Evolutionary conservation across 2,797 vertebrate genomes (phyloP).

Genomic region (Tachyglossus aculeatus): DNA sequence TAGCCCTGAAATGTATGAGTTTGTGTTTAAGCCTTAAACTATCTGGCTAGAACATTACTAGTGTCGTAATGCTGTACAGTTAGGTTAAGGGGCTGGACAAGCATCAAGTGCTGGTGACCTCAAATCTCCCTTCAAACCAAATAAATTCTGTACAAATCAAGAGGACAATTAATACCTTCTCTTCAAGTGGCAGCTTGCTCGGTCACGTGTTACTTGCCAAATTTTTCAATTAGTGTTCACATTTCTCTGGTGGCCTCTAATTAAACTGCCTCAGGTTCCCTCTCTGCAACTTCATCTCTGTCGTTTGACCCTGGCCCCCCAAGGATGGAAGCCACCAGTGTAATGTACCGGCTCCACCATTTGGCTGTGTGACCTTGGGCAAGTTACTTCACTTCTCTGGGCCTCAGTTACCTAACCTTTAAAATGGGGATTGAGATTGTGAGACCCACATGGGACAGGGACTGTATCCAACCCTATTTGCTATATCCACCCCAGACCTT

Average conservation of each 20-base stretch:
- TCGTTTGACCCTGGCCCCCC: not conserved
- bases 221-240: not conserved
- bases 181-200: not conserved
- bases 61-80: not conserved
- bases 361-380: no score
- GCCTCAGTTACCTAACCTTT: no score
- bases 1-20: not conserved
- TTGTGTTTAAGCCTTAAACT: not conserved
- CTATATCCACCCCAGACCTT: no score
- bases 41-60: not conserved
- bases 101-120: not conserved
- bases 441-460: no score
- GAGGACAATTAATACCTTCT: not conserved
- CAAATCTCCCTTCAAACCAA: not conserved
- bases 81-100: not conserved
- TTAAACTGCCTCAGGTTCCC: not conserved
- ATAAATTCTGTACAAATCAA: not conserved
- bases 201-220: not conserved
- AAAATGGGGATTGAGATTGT: no score
- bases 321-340: not conserved
- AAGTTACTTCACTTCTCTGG: no score
- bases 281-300: not conserved
- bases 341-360: no score
- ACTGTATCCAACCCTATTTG: no score
- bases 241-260: not conserved